Conservation (phyloP, 1,140 invertebrate species). For the Oscheius sp. region DNA sequence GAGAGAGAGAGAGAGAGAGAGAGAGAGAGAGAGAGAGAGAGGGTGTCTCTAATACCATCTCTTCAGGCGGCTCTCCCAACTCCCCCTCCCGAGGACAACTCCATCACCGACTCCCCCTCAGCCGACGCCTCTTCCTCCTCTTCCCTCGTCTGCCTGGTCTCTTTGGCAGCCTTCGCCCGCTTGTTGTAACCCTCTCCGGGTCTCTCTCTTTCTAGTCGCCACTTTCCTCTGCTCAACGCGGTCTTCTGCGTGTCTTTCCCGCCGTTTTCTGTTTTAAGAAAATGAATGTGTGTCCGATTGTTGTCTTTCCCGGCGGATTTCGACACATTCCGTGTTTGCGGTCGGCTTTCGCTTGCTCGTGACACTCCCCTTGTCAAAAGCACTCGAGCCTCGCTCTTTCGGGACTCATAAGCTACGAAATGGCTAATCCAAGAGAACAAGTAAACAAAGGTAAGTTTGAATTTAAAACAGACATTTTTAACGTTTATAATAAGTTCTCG, state of each 20-base stretch:
- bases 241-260: neutral
- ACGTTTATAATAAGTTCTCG: too few species aligned
- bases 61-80: neutral
- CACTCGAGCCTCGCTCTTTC: neutral
- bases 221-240: neutral
- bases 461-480: too few species aligned
- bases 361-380: conserved; percentile 3
- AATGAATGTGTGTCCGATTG: neutral
- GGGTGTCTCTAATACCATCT: too few species aligned
- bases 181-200: neutral
- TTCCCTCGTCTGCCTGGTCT: neutral
- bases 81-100: conserved; percentile 4
- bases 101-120: neutral
- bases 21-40: too few species aligned
- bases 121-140: neutral
- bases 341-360: conserved; percentile 5
- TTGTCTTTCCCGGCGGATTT: conserved; percentile 9
- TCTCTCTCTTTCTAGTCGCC: neutral
- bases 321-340: conserved; percentile 4
- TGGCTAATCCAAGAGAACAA: too few species aligned
- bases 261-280: neutral
- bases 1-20: too few species aligned
- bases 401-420: too few species aligned
- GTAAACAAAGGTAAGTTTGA: too few species aligned
- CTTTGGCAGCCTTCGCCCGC: neutral